Evolutionary conservation across 37 sponge, comb jelly and placozoan genomes (phyloP).

Genomic region (Chondrosia reniformis): DNA sequence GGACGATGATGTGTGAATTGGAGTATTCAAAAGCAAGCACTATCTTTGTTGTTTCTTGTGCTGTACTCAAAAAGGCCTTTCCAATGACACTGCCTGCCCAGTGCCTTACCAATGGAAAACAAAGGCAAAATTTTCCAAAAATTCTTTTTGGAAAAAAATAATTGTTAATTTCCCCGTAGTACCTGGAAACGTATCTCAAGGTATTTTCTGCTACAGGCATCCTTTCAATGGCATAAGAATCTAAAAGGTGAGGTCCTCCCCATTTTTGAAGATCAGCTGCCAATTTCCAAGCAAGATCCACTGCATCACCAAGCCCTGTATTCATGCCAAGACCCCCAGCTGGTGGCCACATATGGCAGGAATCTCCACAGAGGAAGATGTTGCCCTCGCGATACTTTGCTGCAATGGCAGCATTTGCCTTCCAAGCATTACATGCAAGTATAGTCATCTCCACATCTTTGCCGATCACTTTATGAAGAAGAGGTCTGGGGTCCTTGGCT

Average conservation of each 20-base stretch:
- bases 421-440: slow-evolving; percentile 38
- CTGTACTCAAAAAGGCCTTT: neutral
- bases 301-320: slow-evolving; percentile 65
- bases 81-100: slow-evolving; percentile 11
- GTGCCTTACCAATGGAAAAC: neutral
- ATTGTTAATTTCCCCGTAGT: slow-evolving; percentile 15
- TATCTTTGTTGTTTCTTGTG: slow-evolving; percentile 9
- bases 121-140: neutral
- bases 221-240: slow-evolving; percentile 57
- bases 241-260: slow-evolving; percentile 61
- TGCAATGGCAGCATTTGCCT: slow-evolving; percentile 50
- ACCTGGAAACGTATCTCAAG: neutral
- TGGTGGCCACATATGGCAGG: slow-evolving; percentile 79
- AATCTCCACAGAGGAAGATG: slow-evolving; percentile 70
- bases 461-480: slow-evolving; percentile 23
- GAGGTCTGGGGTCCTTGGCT: slow-evolving; percentile 21
- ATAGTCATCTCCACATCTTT: slow-evolving; percentile 30
- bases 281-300: slow-evolving; percentile 74
- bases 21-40: slow-evolving; percentile 62
- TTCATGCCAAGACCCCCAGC: slow-evolving; percentile 81
- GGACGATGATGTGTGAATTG: slow-evolving; percentile 57
- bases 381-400: slow-evolving; percentile 62
- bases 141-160: neutral
- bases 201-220: slow-evolving; percentile 42
- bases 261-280: slow-evolving; percentile 63